Evolutionary conservation across 2,888 invertebrate species (phyloP).

Genomic region (Dryomyza anilis): DNA sequence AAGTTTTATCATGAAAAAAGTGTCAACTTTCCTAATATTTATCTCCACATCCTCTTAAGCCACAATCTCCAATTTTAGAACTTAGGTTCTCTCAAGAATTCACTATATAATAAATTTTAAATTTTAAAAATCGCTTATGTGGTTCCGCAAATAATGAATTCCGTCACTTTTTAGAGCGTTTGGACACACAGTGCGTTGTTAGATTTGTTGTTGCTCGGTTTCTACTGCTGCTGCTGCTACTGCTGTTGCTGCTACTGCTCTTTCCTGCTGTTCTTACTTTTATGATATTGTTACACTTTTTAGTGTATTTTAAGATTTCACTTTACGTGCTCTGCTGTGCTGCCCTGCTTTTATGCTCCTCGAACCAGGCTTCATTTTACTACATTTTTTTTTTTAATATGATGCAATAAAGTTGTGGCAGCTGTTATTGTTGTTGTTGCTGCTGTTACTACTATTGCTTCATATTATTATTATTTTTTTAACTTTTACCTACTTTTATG

Average conservation of each 20-base stretch:
- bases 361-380: background rate
- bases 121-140: too few species aligned
- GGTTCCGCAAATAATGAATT: too few species aligned
- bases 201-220: background rate
- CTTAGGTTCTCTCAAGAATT: too few species aligned
- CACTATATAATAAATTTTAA: too few species aligned
- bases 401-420: slow-evolving; percentile 14
- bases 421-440: background rate
- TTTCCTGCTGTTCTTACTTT: background rate
- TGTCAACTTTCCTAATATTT: too few species aligned
- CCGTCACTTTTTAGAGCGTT: too few species aligned
- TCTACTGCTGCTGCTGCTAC: background rate
- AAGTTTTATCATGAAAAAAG: too few species aligned
- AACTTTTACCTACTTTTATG: too few species aligned
- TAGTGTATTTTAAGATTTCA: background rate
- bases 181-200: too few species aligned
- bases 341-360: background rate
- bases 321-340: background rate
- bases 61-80: too few species aligned
- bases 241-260: background rate
- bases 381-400: slow-evolving; percentile 16
- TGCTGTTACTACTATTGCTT: background rate
- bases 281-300: slow-evolving; percentile 17
- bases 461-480: too few species aligned
- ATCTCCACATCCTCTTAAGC: too few species aligned